Base-by-base conservation (phyloP, 2,113 vertebrate species). In the Oplegnathus fasciatus region DNA sequence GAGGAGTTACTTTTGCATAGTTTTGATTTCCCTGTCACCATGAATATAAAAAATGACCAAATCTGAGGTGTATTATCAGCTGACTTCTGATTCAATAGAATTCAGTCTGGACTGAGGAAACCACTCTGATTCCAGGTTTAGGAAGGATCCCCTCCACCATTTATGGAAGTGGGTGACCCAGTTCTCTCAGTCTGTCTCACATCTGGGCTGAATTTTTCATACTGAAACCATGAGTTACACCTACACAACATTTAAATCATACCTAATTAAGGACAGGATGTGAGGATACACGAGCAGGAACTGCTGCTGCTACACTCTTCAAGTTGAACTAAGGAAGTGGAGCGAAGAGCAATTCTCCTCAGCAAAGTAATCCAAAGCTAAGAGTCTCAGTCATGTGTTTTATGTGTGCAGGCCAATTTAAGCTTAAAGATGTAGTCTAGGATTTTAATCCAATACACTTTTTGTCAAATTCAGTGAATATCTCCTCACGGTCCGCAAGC, bases 121-220 rank as follows among this genome's bases (percentile, higher is more conserved):
- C 5, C 22, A 7, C 8, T 68, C 9, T 4, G 18, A 46, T n/a
- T 60, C 68, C 24, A 61, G 55, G 11, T 42, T 13, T 8, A 14
- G 22, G 37, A 22, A 34, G 28, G 46, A 17, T 4, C 1, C 48
- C 42, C 58, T 52, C 17, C 20, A 40, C 20, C 30, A n/a, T 24
- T 78, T 75, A 32, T 81, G 57, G 52, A 88, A 90, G 70, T 86
- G 70, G 79, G 84, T 87, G 74, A 86, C 89, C 89, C 85, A 90
- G 89, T 92, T 92, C 75, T 82, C 9, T 14, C 46, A 69, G 50
- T 80, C 37, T 73, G 67, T 66, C 30, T 80, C 55, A 77, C 42
- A 88, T 91, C 76, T 82, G 75, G 80, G 82, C 67, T 88, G 73
- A 68, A 79, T 88, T 83, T 80, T 86, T 75, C 73, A 88, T 85